Evolutionary conservation across 2,113 vertebrate genomes (phyloP).

Genomic region (Dipodomys stephensi): DNA sequence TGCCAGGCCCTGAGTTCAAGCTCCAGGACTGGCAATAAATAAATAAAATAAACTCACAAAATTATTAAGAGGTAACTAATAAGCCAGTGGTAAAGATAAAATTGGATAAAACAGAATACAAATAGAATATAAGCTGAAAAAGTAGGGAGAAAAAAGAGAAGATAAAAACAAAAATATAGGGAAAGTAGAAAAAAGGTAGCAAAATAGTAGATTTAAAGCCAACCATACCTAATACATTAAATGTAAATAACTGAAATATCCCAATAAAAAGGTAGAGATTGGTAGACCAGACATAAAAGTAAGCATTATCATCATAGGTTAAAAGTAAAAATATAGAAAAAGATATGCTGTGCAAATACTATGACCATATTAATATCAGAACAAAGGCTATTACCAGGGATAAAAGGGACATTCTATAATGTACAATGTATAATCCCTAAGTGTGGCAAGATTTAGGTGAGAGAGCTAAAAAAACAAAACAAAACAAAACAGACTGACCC

Average conservation of each 20-base stretch:
- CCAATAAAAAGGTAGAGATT: constrained; percentile 13
- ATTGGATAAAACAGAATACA: no score
- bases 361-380: not conserved
- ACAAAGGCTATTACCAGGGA: not conserved
- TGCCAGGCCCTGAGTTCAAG: no score
- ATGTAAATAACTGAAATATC: constrained; percentile 12
- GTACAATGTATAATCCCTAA: not conserved
- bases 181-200: no score
- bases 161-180: no score
- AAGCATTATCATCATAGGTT: not conserved
- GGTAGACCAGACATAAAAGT: not conserved
- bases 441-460: not conserved
- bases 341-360: not conserved
- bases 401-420: not conserved
- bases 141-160: no score
- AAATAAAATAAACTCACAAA: no score
- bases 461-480: no score
- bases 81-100: no score
- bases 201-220: not conserved
- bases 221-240: not conserved
- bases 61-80: no score
- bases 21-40: no score
- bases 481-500: not conserved
- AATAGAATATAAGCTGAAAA: no score
- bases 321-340: constrained; percentile 34